Conservation (phyloP, 2,888 invertebrate species). For the Brenthis hecate region DNA sequence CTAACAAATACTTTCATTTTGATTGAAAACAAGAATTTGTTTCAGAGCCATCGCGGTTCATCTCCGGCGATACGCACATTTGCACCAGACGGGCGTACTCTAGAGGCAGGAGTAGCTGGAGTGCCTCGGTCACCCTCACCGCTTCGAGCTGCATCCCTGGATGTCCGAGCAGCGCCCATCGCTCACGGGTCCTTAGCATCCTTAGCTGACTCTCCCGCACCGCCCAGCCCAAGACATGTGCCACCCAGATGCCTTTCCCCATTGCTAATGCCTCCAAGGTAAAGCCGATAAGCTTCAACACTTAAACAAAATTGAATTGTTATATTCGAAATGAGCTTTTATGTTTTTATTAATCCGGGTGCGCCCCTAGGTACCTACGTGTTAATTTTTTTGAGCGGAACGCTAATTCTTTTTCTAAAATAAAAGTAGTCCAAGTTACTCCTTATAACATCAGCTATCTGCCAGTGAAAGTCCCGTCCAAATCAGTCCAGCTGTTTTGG, state of each 20-base stretch:
- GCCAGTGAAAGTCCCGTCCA: no score
- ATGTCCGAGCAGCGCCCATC: constrained; percentile 87
- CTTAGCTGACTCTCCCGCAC: constrained; percentile 77
- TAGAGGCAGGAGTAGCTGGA: constrained; percentile 80
- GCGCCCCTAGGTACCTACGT: no score
- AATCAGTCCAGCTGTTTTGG: no score
- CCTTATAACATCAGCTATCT: no score
- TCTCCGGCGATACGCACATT: constrained; percentile 93
- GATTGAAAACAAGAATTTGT: constrained; percentile 19
- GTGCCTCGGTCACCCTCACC: constrained; percentile 89
- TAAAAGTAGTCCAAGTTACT: no score
- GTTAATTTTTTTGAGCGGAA: no score
- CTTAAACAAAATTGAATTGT: neutral
- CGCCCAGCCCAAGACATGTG: constrained; percentile 69
- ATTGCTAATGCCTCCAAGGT: constrained; percentile 88
- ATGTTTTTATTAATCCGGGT: no score
- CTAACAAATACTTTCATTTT: neutral
- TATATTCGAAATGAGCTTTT: no score
- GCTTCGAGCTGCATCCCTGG: constrained; percentile 88
- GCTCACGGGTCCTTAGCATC: constrained; percentile 89
- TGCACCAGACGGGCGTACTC: constrained; percentile 89
- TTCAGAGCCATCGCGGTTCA: constrained; percentile 88
- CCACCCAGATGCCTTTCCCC: constrained; percentile 88
- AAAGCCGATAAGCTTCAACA: constrained; percentile 21
- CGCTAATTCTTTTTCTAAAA: no score